Percentiles rank a stretch among this genome's conserved stretches.
Conservation (phyloP, 2,888 invertebrate species). For the Augochlorella aurata region DNA sequence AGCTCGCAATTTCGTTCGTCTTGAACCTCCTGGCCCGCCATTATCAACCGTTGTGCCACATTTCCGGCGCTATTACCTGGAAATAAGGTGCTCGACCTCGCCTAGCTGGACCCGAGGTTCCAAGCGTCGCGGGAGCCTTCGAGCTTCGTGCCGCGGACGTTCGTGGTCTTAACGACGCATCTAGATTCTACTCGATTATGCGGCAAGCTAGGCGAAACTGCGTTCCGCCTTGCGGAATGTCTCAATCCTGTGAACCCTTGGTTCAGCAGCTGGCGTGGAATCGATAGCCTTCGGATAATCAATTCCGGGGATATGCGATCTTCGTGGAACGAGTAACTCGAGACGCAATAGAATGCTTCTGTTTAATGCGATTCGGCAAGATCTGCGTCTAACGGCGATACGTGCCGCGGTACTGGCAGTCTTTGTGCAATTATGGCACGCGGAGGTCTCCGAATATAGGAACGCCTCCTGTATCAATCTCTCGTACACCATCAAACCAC, state of each 20-base stretch:
- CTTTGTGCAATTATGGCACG: neutral
- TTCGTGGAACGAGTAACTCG: neutral
- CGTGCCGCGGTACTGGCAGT: too few species aligned
- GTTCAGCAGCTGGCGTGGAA: neutral
- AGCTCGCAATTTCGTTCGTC: slow-evolving; percentile 76
- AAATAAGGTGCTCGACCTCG: slow-evolving; percentile 51
- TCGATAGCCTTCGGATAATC: slow-evolving; percentile 7
- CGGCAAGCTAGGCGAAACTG: neutral
- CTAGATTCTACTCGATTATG: slow-evolving; percentile 16
- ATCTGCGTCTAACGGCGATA: neutral
- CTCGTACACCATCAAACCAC: too few species aligned
- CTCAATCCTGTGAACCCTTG: slow-evolving; percentile 17
- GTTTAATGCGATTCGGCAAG: neutral
- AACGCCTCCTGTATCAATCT: too few species aligned
- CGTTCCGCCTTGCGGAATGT: slow-evolving; percentile 1
- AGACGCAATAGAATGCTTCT: neutral
- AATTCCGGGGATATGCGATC: slow-evolving; percentile 1
- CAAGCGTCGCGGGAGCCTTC: neutral
- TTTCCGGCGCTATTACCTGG: slow-evolving; percentile 42
- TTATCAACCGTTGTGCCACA: slow-evolving; percentile 32
- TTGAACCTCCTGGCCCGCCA: slow-evolving; percentile 29
- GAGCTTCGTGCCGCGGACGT: neutral
- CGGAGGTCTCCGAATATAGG: neutral
- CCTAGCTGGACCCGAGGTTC: slow-evolving; percentile 5
- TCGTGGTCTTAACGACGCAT: neutral